Percentiles rank a stretch among this genome's conserved stretches.
These are phyloP conservation scores for Iguana delicatissima DNA, from an alignment of 2,797 vertebrate species.

Conservation along the genomic window DNA sequence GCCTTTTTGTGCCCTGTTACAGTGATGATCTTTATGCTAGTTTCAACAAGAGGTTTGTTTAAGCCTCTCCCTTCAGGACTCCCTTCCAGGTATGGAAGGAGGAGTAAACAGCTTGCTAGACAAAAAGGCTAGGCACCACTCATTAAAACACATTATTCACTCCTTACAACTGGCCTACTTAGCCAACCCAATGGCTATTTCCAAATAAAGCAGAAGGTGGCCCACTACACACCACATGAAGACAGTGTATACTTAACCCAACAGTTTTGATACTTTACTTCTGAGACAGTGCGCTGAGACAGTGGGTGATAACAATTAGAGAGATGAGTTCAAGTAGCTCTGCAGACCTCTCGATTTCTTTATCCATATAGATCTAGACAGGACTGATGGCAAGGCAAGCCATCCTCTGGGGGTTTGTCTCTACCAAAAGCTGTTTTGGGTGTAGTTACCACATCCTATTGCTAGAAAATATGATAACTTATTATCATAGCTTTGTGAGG, in stretches of 20 bases:
- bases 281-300: background rate
- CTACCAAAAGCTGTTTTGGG: background rate
- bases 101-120: background rate
- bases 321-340: conserved; percentile 24
- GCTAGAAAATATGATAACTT: conserved; percentile 34
- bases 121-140: background rate
- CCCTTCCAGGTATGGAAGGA: background rate
- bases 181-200: background rate
- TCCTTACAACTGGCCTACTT: background rate
- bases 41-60: background rate
- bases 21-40: background rate
- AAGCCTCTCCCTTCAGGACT: background rate
- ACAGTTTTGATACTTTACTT: conserved; percentile 37
- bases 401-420: conserved; percentile 21
- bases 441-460: conserved; percentile 28
- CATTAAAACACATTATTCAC: background rate
- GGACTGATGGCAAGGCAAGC: conserved; percentile 23
- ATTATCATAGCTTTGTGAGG: conserved; percentile 50
- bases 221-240: background rate
- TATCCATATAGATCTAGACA: conserved; percentile 27
- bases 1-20: background rate
- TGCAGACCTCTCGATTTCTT: background rate
- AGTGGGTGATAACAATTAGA: conserved; percentile 47
- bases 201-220: background rate
- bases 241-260: conserved; percentile 41